phyloP scores from a whole-genome alignment of 2,888 invertebrate genomes.

The Drosophila bunnanda region DNA sequence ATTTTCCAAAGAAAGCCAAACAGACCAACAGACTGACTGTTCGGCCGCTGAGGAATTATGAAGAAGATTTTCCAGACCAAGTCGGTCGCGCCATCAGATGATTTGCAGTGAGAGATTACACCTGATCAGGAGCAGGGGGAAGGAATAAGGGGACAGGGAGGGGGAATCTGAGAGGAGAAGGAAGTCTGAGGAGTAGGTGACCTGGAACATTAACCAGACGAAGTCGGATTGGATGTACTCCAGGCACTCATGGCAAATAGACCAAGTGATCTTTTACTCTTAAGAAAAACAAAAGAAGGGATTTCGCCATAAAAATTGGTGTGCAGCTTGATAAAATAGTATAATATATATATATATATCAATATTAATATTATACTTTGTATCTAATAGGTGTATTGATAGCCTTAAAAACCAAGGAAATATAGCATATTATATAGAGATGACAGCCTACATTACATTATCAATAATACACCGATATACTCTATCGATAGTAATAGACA shows the following conservation, averaged over 20 bases:
- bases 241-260: conserved; percentile 1
- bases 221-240: background rate
- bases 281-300: too few relatives aligned
- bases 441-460: too few relatives aligned
- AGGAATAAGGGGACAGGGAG: background rate
- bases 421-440: too few relatives aligned
- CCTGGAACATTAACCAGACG: conserved; percentile 39
- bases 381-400: too few relatives aligned
- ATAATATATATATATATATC: background rate
- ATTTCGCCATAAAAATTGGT: background rate
- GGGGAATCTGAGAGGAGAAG: background rate
- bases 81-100: conserved; percentile 50
- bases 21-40: conserved; percentile 39
- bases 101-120: conserved; percentile 66
- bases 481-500: too few relatives aligned
- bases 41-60: conserved; percentile 62
- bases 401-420: too few relatives aligned
- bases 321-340: background rate
- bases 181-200: conserved; percentile 1
- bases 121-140: conserved; percentile 47
- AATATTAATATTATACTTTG: too few relatives aligned
- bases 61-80: conserved; percentile 57
- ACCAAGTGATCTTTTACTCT: background rate
- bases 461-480: too few relatives aligned
- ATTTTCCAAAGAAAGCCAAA: conserved; percentile 76